Base-by-base conservation (phyloP, 64 coral and sea anemone species). In the Exaiptasia diaphana region DNA sequence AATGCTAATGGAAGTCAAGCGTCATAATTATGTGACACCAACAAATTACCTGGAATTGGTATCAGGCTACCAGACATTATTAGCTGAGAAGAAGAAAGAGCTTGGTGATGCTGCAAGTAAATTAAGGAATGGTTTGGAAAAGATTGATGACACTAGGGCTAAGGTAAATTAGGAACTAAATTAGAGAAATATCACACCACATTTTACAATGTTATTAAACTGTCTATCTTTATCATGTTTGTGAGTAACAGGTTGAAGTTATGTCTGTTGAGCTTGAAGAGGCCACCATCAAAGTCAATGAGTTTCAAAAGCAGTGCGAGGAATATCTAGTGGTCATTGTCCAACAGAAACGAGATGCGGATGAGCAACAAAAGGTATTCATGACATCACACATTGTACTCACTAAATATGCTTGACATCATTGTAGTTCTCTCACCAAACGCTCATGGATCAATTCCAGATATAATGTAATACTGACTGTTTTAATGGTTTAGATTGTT, bases 281-380 rank as follows among this genome's bases (percentile, higher is more conserved):
- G 20, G 95, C 95, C 38, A 99, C 91, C 52, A 77, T 82, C 20
- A 99, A 99, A 76, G 95, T 99, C 18, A 89, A 85, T 14, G 74
- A 99, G 54, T 99, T 99, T 80, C 95, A 99, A 49, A 99, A 99
- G 71, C 84, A 99, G 50, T 99, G 95, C 36, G 95, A 99, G 53
- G 95, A 99, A 75, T 99, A 89, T 36, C 49, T 99, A 55, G 95
- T 99, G 24, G 90, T 93, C 4, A 99, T 99, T 39, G 95, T 99
- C 1, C 95, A 99, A 54, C 95, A 99, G 58, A 99, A 99, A 45
- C 63, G 95, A 80, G 95, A 99, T 42, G 95, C 95, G 8, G 95
- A 99, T 77, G 95, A 99, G 63, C 95, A 99, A 20, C 95, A 99
- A 29, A 99, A 99, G 84, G 95, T 99, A 88, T n/a, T n/a, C n/a